phyloP scores from a whole-genome alignment of 2,113 vertebrate genomes.

The Hippocampus mohnikei region DNA sequence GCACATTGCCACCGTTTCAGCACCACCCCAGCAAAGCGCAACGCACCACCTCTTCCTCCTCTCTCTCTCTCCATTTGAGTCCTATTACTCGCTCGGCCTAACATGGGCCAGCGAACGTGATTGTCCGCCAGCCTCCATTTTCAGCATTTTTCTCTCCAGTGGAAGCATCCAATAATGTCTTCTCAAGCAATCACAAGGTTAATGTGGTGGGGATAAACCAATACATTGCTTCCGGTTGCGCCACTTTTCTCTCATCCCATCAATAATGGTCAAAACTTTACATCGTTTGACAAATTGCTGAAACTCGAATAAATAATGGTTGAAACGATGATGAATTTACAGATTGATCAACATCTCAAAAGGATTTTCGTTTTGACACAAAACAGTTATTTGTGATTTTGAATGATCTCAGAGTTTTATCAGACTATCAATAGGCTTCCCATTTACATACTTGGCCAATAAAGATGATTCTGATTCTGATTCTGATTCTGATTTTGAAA shows the following conservation, averaged over 20 bases:
- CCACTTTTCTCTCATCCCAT: slow-evolving; percentile 40
- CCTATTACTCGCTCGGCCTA: slow-evolving; percentile 21
- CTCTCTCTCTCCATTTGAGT: slow-evolving; percentile 31
- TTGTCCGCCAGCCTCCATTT: slow-evolving; percentile 61
- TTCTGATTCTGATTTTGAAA: no score
- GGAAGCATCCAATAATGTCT: slow-evolving; percentile 73
- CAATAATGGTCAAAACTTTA: background rate
- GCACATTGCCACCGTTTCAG: slow-evolving; percentile 16
- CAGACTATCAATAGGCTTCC: no score
- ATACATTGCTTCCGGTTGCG: slow-evolving; percentile 64
- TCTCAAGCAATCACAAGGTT: slow-evolving; percentile 73
- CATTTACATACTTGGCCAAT: no score
- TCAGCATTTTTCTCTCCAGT: slow-evolving; percentile 26
- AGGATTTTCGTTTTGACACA: background rate
- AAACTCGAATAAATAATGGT: background rate
- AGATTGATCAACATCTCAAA: background rate
- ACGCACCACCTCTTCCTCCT: slow-evolving; percentile 9
- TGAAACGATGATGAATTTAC: no score
- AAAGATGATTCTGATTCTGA: no score
- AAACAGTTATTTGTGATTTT: background rate
- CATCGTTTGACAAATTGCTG: background rate
- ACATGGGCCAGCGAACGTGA: slow-evolving; percentile 53
- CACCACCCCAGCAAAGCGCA: slow-evolving; percentile 6
- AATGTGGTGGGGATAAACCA: slow-evolving; percentile 74
- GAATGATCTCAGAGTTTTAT: no score